Base-by-base conservation (phyloP, 2,797 vertebrate genomes). In the Gambelia wislizenii region DNA sequence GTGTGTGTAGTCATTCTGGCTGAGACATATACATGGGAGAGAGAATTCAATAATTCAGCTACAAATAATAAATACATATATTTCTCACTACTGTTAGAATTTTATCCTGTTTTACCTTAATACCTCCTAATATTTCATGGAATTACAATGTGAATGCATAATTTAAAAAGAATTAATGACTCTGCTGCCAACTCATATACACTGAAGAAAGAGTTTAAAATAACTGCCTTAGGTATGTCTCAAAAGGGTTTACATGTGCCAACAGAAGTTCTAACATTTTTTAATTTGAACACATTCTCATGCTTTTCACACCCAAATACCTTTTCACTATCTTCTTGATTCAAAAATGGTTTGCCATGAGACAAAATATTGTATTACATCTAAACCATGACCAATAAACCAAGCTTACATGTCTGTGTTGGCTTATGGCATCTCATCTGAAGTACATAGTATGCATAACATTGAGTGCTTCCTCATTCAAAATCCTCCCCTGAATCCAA, bases 111-210 rank as follows among this genome's bases (percentile, higher is more conserved):
- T 56, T 74, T 74, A 74, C 69, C 42, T 75, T 42, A 75, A 75
- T 64, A n/a, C 9, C 56, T 85, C 27, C 72, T 61, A n/a, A 61
- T 42, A n/a, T 77, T 56, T 64, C 54, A 54, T 44, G 27, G 27
- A 76, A 47, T 61, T 74, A 85, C 54, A n/a, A 47, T 44, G 36
- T 61, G 42, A 76, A 77, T 61, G 61, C 13, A 44, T 61, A 47
- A 76, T 61, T 76, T 33, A 85, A 76, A 76, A 27, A n/a, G 36
- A 84, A 84, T 84, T 47, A 83, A 52, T 10, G 27, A 85, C 54
- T 59, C 52, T 59, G 39, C 14, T 59, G 25, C 25, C 8, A 74
- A 27, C 6, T 72, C 5, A 44, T 84, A 39, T 78, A 8, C 33
- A 79, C 6, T 54, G 33, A 52, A 54, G 49, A n/a, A 54, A 33